These are phyloP conservation scores for Anniella stebbinsi DNA, from an alignment of 2,797 vertebrate genomes.

Conservation along the genomic window DNA sequence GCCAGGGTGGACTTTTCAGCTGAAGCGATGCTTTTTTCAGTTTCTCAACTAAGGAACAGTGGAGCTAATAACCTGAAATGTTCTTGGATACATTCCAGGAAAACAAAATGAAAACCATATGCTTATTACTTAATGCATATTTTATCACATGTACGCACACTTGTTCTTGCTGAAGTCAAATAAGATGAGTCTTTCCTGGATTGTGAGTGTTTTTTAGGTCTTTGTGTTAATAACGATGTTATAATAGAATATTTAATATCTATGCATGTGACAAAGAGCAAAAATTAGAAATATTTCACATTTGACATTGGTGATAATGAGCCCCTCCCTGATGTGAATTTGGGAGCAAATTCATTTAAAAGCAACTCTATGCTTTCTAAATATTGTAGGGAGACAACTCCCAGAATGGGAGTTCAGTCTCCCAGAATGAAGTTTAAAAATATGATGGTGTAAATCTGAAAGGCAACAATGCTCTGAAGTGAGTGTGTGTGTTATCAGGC, in stretches of 20 bases:
- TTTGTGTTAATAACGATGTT: conserved; percentile 1
- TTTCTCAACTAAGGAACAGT: conserved; percentile 52
- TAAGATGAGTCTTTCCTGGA: not conserved
- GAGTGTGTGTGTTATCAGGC: too few species aligned
- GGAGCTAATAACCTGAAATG: conserved; percentile 65
- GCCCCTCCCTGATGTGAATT: not conserved
- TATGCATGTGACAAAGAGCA: not conserved
- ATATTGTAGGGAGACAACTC: not conserved
- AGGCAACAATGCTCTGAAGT: not conserved
- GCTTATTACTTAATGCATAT: conserved; percentile 69
- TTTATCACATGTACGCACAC: conserved; percentile 60
- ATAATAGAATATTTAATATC: conserved; percentile 20
- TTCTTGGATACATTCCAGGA: conserved; percentile 68
- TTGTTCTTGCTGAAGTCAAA: conserved; percentile 38
- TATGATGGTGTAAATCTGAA: not conserved
- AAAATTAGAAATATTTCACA: not conserved
- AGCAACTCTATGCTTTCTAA: not conserved
- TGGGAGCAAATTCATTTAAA: not conserved
- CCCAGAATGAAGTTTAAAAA: not conserved
- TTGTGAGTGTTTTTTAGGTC: conserved; percentile 12
- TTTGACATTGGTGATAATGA: not conserved
- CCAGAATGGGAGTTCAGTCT: not conserved
- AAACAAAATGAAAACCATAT: conserved; percentile 74
- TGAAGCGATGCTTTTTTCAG: conserved; percentile 62
- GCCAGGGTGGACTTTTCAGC: conserved; percentile 43